Evolutionary conservation across 2,797 vertebrate species (phyloP).

Genomic region (Streptopelia turtur): DNA sequence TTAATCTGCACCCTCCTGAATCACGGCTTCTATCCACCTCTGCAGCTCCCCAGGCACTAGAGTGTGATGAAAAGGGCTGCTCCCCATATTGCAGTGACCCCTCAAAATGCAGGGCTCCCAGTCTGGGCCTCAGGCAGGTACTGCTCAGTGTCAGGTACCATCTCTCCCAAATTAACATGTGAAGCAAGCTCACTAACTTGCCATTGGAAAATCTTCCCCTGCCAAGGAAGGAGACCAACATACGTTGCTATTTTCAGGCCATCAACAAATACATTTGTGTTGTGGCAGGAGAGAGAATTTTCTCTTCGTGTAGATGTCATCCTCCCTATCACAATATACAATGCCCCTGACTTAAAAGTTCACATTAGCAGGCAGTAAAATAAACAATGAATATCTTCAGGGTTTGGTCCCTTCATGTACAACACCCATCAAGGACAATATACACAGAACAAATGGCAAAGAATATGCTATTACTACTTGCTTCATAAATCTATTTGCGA

Average conservation of each 20-base stretch:
- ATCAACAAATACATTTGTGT: neutral
- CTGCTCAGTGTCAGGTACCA: neutral
- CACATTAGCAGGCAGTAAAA: neutral
- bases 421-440: neutral
- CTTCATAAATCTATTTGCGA: neutral
- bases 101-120: neutral
- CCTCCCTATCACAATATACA: neutral
- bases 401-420: neutral
- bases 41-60: neutral
- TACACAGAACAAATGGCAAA: neutral
- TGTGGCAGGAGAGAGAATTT: neutral
- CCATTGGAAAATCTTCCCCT: neutral
- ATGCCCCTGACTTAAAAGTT: neutral
- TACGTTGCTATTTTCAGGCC: neutral
- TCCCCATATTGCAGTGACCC: neutral
- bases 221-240: neutral
- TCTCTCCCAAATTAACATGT: neutral
- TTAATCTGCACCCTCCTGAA: neutral
- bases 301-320: neutral
- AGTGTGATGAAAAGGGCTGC: neutral
- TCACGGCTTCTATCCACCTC: neutral
- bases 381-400: neutral
- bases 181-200: neutral
- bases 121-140: neutral
- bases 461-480: neutral